These are phyloP conservation scores for Sphaerodactylus townsendi DNA, from an alignment of 2,113 vertebrate genomes.

Conservation along the genomic window DNA sequence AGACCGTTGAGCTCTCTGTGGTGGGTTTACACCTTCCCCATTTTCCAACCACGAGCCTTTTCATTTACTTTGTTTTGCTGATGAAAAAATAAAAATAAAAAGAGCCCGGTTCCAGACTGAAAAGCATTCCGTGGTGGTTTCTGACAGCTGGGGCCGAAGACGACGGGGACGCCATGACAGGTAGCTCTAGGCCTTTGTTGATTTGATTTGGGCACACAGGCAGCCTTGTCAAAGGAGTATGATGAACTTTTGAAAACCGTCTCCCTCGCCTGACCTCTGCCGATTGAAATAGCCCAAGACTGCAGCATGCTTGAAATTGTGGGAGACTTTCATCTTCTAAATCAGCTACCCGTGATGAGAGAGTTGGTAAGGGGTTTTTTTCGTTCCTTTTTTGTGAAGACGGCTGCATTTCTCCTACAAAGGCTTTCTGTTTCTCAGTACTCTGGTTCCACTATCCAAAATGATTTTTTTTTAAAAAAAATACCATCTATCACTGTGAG, in stretches of 20 bases:
- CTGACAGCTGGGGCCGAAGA: neutral
- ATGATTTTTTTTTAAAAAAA: neutral
- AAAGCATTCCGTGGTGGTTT: neutral
- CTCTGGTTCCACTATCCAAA: neutral
- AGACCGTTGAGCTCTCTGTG: no score
- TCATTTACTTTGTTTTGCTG: neutral
- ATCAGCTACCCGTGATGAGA: conserved; percentile 19
- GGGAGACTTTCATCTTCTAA: conserved; percentile 42
- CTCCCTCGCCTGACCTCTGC: conserved; percentile 32
- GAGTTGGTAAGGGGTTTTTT: neutral
- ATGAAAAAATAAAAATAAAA: neutral
- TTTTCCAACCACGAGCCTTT: neutral
- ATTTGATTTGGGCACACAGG: conserved; percentile 47
- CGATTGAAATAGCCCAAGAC: conserved; percentile 31
- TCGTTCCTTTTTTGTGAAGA: neutral
- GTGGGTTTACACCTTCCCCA: neutral
- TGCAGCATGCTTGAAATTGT: conserved; percentile 48
- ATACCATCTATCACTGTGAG: neutral
- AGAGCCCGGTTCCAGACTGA: neutral
- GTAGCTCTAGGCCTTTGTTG: conserved; percentile 30
- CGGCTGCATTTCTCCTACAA: neutral
- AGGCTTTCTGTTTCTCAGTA: neutral
- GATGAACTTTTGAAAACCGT: conserved; percentile 33
- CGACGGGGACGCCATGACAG: neutral
- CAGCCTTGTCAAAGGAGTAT: conserved; percentile 42